These are phyloP conservation scores for Paramuricea clavata DNA, from an alignment of 92 coral and sea anemone species.

Conservation along the genomic window DNA sequence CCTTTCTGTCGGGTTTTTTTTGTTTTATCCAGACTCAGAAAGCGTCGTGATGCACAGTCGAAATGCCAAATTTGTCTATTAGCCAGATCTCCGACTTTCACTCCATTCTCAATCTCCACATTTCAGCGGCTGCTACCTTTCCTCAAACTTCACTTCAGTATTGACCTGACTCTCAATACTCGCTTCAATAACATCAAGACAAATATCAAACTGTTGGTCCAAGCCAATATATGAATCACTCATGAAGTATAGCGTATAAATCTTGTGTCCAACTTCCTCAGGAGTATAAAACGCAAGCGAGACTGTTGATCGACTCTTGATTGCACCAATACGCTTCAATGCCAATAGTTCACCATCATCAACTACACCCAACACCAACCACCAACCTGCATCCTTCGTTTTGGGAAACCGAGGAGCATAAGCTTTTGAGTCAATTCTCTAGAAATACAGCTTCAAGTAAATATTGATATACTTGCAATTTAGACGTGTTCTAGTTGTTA, in stretches of 20 bases:
- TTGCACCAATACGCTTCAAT: constrained; percentile 85
- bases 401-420: constrained; percentile 96
- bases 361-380: constrained; percentile 92
- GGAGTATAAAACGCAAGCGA: constrained; percentile 95
- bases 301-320: constrained; percentile 71
- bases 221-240: constrained; percentile 94
- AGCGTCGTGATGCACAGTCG: no score
- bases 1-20: no score
- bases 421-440: constrained; percentile 76
- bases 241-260: constrained; percentile 89
- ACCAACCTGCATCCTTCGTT: constrained; percentile 94
- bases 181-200: constrained; percentile 84
- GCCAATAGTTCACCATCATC: constrained; percentile 95
- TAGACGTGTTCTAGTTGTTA: no score
- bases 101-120: no score
- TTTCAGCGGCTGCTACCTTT: not conserved
- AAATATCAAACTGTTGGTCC: constrained; percentile 92
- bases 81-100: no score
- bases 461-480: not conserved
- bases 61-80: no score
- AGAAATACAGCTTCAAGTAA: constrained; percentile 11
- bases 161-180: constrained; percentile 87
- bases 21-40: no score
- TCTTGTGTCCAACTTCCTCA: constrained; percentile 83
- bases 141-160: constrained; percentile 69